Evolutionary conservation across 1,140 invertebrate species (phyloP).

Genomic region (Drosophila rhopaloa): DNA sequence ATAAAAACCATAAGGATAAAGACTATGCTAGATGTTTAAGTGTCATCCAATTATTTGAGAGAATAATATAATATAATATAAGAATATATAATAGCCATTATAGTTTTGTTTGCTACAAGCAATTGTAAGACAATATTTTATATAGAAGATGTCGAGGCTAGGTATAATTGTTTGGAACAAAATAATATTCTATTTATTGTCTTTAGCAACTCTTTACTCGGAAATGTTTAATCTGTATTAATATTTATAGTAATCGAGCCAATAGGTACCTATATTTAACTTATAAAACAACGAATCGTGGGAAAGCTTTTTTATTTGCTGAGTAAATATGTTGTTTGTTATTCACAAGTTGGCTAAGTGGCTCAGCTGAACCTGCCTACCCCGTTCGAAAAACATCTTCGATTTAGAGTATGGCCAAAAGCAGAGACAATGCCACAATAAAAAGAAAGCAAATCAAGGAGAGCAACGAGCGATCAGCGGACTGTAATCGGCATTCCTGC

Average conservation of each 20-base stretch:
- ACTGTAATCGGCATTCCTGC: conserved; percentile 69
- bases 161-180: too few relatives aligned
- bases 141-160: too few relatives aligned
- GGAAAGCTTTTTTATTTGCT: background rate
- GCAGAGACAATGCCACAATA: conserved; percentile 23
- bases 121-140: too few relatives aligned
- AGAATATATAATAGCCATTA: too few relatives aligned
- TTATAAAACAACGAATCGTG: background rate
- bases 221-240: background rate
- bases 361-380: background rate
- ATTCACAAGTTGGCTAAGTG: background rate
- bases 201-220: too few relatives aligned
- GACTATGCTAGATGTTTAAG: too few relatives aligned
- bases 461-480: conserved; percentile 33
- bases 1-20: too few relatives aligned
- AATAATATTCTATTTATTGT: too few relatives aligned
- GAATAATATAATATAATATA: too few relatives aligned
- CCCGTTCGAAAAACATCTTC: background rate
- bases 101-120: too few relatives aligned
- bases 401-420: conserved; percentile 23
- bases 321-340: background rate
- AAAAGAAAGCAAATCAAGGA: conserved; percentile 59
- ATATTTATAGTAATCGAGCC: background rate
- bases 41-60: too few relatives aligned
- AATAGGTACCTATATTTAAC: background rate